These are phyloP conservation scores for Malacoraja senta DNA, from an alignment of 2,797 vertebrate genomes.

Conservation along the genomic window DNA sequence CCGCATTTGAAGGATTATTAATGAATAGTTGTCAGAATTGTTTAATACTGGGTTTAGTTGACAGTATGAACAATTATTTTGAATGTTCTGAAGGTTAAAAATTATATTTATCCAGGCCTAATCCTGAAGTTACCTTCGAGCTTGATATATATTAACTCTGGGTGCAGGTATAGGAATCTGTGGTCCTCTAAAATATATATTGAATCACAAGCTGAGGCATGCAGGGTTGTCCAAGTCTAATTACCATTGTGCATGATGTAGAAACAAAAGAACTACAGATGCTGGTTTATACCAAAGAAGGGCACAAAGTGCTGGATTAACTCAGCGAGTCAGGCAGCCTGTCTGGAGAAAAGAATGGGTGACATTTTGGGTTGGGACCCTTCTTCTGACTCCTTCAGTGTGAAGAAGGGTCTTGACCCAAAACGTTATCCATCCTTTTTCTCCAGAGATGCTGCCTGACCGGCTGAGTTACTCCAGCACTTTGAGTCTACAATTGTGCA, in stretches of 20 bases:
- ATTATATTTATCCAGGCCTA: neutral
- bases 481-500: neutral
- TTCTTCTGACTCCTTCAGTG: too few species aligned
- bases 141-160: neutral
- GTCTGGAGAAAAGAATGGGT: too few species aligned
- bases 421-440: too few species aligned
- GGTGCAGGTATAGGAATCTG: neutral
- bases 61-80: conserved; percentile 13
- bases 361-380: too few species aligned
- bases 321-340: too few species aligned
- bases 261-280: too few species aligned
- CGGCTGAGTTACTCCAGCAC: too few species aligned
- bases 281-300: too few species aligned
- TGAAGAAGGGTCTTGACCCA: too few species aligned
- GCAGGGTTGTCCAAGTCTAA: neutral
- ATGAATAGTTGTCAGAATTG: neutral
- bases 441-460: too few species aligned
- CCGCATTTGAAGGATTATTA: neutral
- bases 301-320: too few species aligned
- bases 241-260: neutral
- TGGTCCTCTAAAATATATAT: neutral
- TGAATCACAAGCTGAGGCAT: neutral
- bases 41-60: neutral
- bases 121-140: neutral
- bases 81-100: neutral